phyloP scores from a whole-genome alignment of 2,888 invertebrate species.

The Meteorus cinctellus region DNA sequence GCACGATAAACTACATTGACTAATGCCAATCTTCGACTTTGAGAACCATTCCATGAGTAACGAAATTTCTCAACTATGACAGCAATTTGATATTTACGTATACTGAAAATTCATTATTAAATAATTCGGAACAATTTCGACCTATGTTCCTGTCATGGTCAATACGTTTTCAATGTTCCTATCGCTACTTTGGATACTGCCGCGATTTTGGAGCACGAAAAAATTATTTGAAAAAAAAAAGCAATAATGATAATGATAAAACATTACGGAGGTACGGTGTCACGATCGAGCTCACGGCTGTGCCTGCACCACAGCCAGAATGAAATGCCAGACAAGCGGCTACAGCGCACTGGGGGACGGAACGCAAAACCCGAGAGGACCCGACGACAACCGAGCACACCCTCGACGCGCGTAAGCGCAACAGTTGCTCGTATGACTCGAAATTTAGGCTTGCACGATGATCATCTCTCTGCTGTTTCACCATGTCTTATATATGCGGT shows the following conservation, averaged over 20 bases:
- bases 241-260: neutral
- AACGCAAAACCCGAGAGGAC: conserved; percentile 18
- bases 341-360: conserved; percentile 20
- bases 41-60: neutral
- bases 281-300: conserved; percentile 28
- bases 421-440: conserved; percentile 52
- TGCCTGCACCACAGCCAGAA: conserved; percentile 41
- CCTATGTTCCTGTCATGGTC: neutral
- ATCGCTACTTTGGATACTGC: neutral
- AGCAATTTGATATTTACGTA: neutral
- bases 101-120: neutral
- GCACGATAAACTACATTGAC: neutral
- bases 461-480: neutral
- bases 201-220: neutral
- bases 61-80: neutral
- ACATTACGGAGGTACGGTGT: neutral
- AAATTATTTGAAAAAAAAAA: neutral
- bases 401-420: conserved; percentile 45
- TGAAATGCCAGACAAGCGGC: conserved; percentile 43
- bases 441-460: conserved; percentile 2
- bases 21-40: neutral
- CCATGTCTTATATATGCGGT: neutral
- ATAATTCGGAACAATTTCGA: neutral
- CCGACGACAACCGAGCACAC: conserved; percentile 44
- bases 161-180: neutral